A percentile compares a stretch with the other conserved stretches of the same genome.
These are phyloP conservation scores for Scelioninae gen. 2 DNA, from an alignment of 2,888 invertebrate genomes.

Conservation along the genomic window DNA sequence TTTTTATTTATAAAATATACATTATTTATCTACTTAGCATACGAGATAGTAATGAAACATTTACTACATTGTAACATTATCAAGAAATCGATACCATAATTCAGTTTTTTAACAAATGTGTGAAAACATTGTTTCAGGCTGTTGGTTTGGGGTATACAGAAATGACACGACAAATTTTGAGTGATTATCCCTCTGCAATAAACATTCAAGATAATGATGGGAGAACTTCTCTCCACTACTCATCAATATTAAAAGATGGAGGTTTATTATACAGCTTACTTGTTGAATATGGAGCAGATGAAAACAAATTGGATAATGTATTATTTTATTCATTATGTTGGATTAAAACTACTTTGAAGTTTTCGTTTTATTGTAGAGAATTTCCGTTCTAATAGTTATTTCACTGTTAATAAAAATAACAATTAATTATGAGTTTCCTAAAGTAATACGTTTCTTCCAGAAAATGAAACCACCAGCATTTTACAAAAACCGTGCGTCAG, in stretches of 20 bases:
- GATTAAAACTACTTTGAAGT: too few relatives aligned
- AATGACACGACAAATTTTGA: conserved; percentile 84
- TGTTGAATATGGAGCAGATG: conserved; percentile 88
- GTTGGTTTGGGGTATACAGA: conserved; percentile 85
- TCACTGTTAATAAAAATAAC: too few relatives aligned
- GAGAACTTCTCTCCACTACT: conserved; percentile 91
- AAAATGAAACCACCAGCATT: conserved; percentile 88
- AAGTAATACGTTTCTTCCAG: conserved; percentile 76
- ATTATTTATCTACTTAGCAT: too few relatives aligned
- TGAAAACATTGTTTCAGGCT: conserved; percentile 74
- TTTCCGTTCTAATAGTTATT: too few relatives aligned
- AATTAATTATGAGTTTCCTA: not conserved
- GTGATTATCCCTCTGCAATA: conserved; percentile 82
- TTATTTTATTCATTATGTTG: conserved; percentile 8
- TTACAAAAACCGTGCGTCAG: conserved; percentile 85
- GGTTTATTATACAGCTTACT: conserved; percentile 87
- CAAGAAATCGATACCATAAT: too few relatives aligned
- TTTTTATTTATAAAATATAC: too few relatives aligned
- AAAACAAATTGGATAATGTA: conserved; percentile 89
- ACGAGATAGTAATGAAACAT: too few relatives aligned
- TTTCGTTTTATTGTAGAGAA: too few relatives aligned
- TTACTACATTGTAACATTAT: too few relatives aligned
- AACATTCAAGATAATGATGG: conserved; percentile 87
- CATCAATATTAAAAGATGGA: conserved; percentile 87
- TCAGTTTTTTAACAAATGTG: too few relatives aligned